Conservation (phyloP, 2,797 vertebrate species). For the Chlorospingus flavigularis region DNA sequence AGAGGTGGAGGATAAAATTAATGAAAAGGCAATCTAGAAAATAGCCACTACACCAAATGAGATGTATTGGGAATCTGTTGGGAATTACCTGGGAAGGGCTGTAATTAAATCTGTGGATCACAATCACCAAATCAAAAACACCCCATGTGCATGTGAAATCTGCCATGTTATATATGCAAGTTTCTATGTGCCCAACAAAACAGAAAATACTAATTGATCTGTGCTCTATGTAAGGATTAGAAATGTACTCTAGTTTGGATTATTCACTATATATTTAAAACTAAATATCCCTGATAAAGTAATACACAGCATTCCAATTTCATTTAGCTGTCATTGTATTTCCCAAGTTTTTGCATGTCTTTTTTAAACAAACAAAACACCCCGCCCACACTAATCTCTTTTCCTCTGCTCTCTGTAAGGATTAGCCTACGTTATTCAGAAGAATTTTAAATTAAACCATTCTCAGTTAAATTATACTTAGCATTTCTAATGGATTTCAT, state of each 20-base stretch:
- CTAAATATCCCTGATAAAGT: constrained; percentile 30
- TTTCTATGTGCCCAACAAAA: neutral
- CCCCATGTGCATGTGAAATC: constrained; percentile 40
- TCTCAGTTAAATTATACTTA: neutral
- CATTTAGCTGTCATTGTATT: constrained; percentile 7
- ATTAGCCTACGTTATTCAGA: constrained; percentile 9
- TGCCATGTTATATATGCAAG: neutral
- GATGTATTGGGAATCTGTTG: constrained; percentile 54
- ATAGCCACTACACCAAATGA: constrained; percentile 50
- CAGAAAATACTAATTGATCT: neutral
- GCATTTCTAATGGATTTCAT: constrained; percentile 45
- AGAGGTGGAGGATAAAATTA: constrained; percentile 50
- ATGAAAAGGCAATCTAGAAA: constrained; percentile 56
- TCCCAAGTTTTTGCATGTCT: constrained; percentile 34
- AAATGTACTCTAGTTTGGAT: neutral
- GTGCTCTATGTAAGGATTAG: neutral
- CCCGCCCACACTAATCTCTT: neutral
- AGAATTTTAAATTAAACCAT: constrained; percentile 15
- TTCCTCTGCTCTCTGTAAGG: constrained; percentile 21
- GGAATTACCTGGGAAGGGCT: constrained; percentile 47
- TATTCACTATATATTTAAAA: constrained; percentile 20
- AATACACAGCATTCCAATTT: neutral
- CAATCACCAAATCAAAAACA: constrained; percentile 50
- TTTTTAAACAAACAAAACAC: constrained; percentile 9
- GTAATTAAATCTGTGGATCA: constrained; percentile 43